Evolutionary conservation across 1,140 invertebrate genomes (phyloP), one percentile per base, ranked within the genome.

Genomic region (Neodiprion virginianus): DNA sequence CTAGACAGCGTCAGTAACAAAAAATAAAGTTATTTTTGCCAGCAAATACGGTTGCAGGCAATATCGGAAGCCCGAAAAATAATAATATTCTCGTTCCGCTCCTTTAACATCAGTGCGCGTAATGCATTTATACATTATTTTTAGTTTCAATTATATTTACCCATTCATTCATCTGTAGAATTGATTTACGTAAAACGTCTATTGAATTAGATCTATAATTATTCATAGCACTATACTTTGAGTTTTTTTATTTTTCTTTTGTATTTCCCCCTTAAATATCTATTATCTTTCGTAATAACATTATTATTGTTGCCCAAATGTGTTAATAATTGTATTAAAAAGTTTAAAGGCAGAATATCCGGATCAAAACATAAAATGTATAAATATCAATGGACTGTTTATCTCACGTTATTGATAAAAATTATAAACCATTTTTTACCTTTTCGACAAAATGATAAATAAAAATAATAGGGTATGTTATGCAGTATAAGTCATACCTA

Each of bases 271-370:
- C 28, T 40, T 61, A 61, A 14, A 61, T 61, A 12, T 12, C n/a
- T 61, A 61, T 61, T n/a, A 61, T 8, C 7, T 12, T 61, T 61
- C 11, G 11, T 8, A 61, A 8, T 61, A 61, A 14, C 7, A 8
- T 61, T 61, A 61, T 61, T 61, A 61, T 61, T 8, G 28, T 61
- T 61, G 53, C 53, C 28, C 53, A 61, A 61, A 61, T 14, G 14
- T 61, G n/a, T 12, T 61, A 61, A 61, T 17, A 61, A 61, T 61
- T 61, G 53, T 61, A 61, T 61, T 61, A 61, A 61, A 61, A 61
- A 8, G 53, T 61, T 12, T 61, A 61, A 61, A 61, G 53, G 53
- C 53, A 61, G n/a, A 61, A 61, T 61, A 17, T 61, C 11, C 5
- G 11, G 53, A 61, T 61, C 53, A 61, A 61, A 61, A 8, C 5